These are phyloP conservation scores for Stenodera caucasica DNA, from an alignment of 2,888 invertebrate genomes.

Conservation along the genomic window DNA sequence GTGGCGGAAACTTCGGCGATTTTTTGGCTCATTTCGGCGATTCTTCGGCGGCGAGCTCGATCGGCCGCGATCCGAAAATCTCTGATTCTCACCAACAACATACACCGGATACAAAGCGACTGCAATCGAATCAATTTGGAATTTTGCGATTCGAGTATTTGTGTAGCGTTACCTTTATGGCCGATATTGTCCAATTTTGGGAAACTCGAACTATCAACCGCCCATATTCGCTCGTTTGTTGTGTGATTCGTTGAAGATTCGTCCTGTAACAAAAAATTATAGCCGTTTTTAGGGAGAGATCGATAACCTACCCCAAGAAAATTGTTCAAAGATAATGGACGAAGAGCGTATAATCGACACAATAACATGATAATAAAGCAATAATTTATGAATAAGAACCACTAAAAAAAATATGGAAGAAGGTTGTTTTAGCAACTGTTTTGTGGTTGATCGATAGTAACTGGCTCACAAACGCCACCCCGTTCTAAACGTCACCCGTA, in stretches of 20 bases:
- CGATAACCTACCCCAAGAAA: conserved; percentile 47
- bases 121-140: conserved; percentile 21
- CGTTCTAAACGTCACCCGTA: conserved; percentile 26
- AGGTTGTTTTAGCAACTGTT: conserved; percentile 14
- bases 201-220: conserved; percentile 46
- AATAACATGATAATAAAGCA: conserved; percentile 49
- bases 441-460: conserved; percentile 36
- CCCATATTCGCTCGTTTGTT: conserved; percentile 46
- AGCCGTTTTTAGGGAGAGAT: background rate
- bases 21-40: conserved; percentile 11
- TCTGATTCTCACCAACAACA: conserved; percentile 44
- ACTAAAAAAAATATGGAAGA: no score
- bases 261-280: conserved; percentile 40
- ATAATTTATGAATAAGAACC: background rate
- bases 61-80: conserved; percentile 44
- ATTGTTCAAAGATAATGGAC: conserved; percentile 50
- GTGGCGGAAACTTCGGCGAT: conserved; percentile 14
- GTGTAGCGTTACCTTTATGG: conserved; percentile 33
- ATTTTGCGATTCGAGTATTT: no score
- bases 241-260: conserved; percentile 40
- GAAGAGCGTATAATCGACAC: conserved; percentile 53
- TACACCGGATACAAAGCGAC: conserved; percentile 51
- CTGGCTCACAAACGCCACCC: conserved; percentile 24
- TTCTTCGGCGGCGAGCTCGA: conserved; percentile 52
- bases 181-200: conserved; percentile 37